Percentiles rank a stretch among this genome's conserved stretches.
phyloP scores from a whole-genome alignment of 2,888 invertebrate genomes.

The Caenorhabditis panamensis region DNA sequence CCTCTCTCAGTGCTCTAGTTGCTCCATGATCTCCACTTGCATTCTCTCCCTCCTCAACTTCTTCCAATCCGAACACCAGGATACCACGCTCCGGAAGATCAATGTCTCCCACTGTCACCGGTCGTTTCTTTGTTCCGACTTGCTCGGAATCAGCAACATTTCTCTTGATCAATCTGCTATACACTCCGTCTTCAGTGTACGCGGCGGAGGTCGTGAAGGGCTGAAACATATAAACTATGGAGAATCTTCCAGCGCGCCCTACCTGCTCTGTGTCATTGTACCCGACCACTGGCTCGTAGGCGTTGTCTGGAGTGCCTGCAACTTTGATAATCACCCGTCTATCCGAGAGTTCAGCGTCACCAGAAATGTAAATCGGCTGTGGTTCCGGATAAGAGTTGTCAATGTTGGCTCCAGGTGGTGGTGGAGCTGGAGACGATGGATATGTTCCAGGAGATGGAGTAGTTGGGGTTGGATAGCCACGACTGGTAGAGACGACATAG shows the following conservation, averaged over 20 bases:
- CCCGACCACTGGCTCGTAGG: conserved; percentile 34
- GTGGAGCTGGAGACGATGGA: conserved; percentile 59
- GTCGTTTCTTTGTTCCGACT: conserved; percentile 32
- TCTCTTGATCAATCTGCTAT: conserved; percentile 55
- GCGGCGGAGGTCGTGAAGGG: conserved; percentile 63
- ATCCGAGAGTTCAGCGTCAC: conserved; percentile 1
- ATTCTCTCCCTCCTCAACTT: conserved; percentile 59
- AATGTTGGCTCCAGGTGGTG: conserved; percentile 42
- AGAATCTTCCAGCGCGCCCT: background rate
- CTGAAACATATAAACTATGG: background rate
- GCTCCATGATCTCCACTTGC: conserved; percentile 48
- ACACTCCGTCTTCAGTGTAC: conserved; percentile 57
- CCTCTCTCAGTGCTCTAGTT: conserved; percentile 38
- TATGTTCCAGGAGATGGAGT: conserved; percentile 46
- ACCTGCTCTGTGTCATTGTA: conserved; percentile 60
- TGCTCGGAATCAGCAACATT: conserved; percentile 53
- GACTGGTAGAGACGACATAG: conserved; percentile 31
- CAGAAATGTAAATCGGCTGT: conserved; percentile 41
- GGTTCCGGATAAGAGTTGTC: conserved; percentile 53
- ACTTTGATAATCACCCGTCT: background rate
- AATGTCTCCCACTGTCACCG: conserved; percentile 71
- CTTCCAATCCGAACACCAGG: conserved; percentile 73
- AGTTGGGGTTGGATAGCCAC: conserved; percentile 23
- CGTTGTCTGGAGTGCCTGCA: conserved; percentile 40
- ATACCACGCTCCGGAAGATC: conserved; percentile 72